Conservation (phyloP, 2,113 vertebrate genomes). For the Gavia stellata region DNA sequence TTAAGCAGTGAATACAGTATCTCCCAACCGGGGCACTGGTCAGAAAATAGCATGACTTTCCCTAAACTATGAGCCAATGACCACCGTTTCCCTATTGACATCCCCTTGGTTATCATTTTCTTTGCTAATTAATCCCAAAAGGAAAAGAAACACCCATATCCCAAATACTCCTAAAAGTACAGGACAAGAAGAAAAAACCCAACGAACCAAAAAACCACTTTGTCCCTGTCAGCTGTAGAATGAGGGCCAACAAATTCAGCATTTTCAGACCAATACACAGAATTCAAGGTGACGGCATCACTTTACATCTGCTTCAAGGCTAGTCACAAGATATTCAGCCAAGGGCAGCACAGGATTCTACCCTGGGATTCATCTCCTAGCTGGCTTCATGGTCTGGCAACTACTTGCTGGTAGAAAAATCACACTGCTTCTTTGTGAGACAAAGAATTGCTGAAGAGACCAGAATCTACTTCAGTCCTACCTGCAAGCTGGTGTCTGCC, state of each 20-base stretch:
- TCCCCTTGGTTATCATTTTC: neutral
- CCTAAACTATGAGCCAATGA: neutral
- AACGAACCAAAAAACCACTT: neutral
- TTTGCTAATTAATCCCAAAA: neutral
- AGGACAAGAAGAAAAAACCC: neutral
- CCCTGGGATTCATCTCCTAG: neutral
- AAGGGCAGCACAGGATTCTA: neutral
- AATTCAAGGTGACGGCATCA: rapidly evolving
- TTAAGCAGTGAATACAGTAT: neutral
- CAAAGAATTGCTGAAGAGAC: neutral
- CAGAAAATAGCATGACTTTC: neutral
- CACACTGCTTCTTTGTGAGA: neutral
- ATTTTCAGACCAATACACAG: neutral
- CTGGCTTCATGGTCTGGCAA: neutral
- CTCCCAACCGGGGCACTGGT: neutral
- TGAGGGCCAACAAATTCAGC: neutral
- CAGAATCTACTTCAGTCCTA: neutral
- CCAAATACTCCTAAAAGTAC: neutral
- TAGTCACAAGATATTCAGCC: neutral
- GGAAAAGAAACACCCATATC: neutral
- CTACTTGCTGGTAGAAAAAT: neutral
- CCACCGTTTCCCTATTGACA: neutral
- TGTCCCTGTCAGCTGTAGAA: neutral
- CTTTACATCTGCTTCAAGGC: neutral
- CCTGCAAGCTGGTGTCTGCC: neutral